Conservation (phyloP, 2,888 invertebrate species). For the Chymomyza fuscimana region DNA sequence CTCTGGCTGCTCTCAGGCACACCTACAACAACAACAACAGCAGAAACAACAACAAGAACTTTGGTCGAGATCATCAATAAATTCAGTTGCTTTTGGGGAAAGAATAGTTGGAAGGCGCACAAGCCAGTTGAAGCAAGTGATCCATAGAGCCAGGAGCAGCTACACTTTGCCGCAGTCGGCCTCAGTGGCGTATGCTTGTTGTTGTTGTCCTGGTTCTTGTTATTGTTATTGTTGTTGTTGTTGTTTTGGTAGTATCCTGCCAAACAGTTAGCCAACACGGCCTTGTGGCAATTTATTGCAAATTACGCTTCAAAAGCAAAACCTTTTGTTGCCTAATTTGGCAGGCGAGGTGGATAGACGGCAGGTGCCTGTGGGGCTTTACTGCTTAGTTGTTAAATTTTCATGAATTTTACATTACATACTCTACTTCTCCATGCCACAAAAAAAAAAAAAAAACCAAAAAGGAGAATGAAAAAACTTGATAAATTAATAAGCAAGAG, state of each 20-base stretch:
- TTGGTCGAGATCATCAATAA: constrained; percentile 66
- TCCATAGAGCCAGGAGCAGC: background rate
- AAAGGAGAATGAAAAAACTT: background rate
- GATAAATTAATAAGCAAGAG: constrained; percentile 35
- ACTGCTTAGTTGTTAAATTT: constrained; percentile 29
- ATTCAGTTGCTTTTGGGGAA: constrained; percentile 61
- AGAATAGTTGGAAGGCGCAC: constrained; percentile 53
- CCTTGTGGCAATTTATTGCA: constrained; percentile 67
- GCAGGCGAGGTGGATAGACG: background rate
- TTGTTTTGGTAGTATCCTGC: background rate
- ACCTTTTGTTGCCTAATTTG: constrained; percentile 60
- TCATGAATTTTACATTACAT: constrained; percentile 49
- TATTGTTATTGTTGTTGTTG: constrained; percentile 1
- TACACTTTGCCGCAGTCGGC: background rate
- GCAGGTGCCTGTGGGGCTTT: constrained; percentile 12
- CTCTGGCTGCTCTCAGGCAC: constrained; percentile 52
- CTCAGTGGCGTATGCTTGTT: constrained; percentile 14
- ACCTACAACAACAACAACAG: constrained; percentile 24
- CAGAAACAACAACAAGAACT: constrained; percentile 36
- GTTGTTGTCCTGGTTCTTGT: constrained; percentile 25
- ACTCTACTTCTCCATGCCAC: constrained; percentile 20
- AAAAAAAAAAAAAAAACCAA: constrained; percentile 42
- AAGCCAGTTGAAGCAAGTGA: constrained; percentile 7
- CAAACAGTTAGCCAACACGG: background rate
- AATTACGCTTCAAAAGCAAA: constrained; percentile 70